Conservation (phyloP, 2,888 invertebrate genomes). For the Hypolimnas misippus region DNA sequence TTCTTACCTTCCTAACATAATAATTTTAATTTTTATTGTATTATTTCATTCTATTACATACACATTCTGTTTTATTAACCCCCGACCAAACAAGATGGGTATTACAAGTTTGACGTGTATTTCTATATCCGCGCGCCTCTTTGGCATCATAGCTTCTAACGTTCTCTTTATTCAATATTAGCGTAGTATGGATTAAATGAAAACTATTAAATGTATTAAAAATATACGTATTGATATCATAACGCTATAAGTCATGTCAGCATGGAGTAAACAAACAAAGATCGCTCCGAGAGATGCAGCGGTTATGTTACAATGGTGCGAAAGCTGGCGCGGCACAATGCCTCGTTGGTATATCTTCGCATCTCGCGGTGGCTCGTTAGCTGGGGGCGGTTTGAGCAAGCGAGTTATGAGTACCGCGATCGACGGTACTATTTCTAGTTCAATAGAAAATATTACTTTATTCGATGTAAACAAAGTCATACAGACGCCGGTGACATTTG, state of each 20-base stretch:
- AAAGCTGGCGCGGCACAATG: conserved; percentile 82
- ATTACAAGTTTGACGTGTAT: no score
- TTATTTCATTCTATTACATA: no score
- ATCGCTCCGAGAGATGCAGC: conserved; percentile 70
- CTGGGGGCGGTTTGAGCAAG: conserved; percentile 77
- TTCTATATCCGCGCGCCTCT: no score
- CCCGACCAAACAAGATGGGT: no score
- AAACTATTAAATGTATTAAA: neutral
- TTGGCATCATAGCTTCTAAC: no score
- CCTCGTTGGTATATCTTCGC: conserved; percentile 76
- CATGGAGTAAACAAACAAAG: conserved; percentile 79
- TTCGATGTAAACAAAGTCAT: conserved; percentile 9
- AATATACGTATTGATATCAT: conserved; percentile 8
- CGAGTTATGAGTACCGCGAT: conserved; percentile 36
- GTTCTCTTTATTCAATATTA: no score
- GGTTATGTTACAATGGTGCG: conserved; percentile 80
- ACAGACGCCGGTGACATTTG: neutral
- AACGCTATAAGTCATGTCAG: conserved; percentile 54
- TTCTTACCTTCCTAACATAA: no score
- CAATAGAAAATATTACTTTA: conserved; percentile 7
- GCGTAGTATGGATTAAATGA: no score
- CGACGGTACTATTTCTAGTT: conserved; percentile 24
- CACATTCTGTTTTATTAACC: no score
- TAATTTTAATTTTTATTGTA: no score
- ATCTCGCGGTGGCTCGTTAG: conserved; percentile 80